Conservation (phyloP, 2,888 invertebrate species). For the Lasioglossum calceatum region DNA sequence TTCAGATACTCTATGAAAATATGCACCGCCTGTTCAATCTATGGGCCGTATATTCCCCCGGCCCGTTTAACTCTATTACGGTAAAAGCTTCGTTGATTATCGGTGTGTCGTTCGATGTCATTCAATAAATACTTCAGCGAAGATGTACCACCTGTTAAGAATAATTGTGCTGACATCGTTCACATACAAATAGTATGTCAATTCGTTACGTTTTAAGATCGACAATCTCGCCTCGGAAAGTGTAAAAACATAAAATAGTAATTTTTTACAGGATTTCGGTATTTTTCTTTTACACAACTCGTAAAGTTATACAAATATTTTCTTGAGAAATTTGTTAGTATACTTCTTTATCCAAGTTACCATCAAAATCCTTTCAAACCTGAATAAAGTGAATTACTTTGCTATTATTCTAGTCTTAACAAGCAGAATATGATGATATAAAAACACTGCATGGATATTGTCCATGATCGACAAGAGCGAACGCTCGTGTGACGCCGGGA, state of each 20-base stretch:
- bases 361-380: no score
- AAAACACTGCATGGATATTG: background rate
- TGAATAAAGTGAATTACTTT: no score
- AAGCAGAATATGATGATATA: no score
- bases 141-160: background rate
- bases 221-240: no score
- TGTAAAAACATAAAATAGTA: background rate
- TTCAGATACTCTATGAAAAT: constrained; percentile 52
- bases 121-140: constrained; percentile 13
- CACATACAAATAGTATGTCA: background rate
- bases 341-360: no score
- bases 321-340: no score
- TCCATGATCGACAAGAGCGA: background rate
- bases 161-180: background rate
- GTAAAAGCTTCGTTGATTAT: constrained; percentile 42
- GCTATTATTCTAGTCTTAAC: no score
- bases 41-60: constrained; percentile 27
- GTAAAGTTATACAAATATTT: no score
- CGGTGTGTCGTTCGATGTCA: constrained; percentile 4
- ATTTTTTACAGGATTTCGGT: no score
- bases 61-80: constrained; percentile 33
- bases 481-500: background rate
- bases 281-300: no score
- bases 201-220: background rate
- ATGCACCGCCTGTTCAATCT: constrained; percentile 20